Evolutionary conservation across 2,888 invertebrate genomes (phyloP).

Genomic region (Mythimna ferrago): DNA sequence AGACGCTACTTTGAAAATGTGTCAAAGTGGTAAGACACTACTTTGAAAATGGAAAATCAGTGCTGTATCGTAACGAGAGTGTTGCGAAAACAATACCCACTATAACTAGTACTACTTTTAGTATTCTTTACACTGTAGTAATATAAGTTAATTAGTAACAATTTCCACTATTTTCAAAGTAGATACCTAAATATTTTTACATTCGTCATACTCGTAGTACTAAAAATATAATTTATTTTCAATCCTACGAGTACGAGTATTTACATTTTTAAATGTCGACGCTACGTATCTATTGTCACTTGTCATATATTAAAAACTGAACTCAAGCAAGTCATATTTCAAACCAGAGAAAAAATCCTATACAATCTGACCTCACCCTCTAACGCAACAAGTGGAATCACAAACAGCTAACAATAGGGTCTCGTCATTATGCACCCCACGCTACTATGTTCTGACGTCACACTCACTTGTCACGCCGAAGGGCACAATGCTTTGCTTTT

Average conservation of each 20-base stretch:
- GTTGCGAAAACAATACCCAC: too few species aligned
- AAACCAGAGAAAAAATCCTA: slow-evolving; percentile 12
- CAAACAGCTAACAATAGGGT: slow-evolving; percentile 75
- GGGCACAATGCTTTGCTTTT: slow-evolving; percentile 77
- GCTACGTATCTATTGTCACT: not conserved
- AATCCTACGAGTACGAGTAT: not conserved
- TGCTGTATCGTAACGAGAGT: too few species aligned
- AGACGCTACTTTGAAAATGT: too few species aligned
- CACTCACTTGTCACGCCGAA: slow-evolving; percentile 84
- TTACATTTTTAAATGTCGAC: not conserved
- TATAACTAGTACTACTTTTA: too few species aligned
- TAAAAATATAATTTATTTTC: too few species aligned
- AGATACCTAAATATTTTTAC: too few species aligned
- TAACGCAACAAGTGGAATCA: slow-evolving; percentile 78
- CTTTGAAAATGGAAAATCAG: too few species aligned
- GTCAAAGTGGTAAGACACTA: too few species aligned
- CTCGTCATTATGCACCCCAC: slow-evolving; percentile 69
- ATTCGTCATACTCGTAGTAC: too few species aligned
- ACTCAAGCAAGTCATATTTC: slow-evolving; percentile 25
- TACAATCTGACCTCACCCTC: slow-evolving; percentile 46
- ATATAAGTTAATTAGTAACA: too few species aligned
- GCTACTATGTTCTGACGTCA: slow-evolving; percentile 64
- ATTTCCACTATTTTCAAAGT: too few species aligned
- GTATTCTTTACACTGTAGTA: too few species aligned
- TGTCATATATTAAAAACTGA: not conserved